Conservation (phyloP, 2,888 invertebrate species). For the Drosophila nigritarsus region DNA sequence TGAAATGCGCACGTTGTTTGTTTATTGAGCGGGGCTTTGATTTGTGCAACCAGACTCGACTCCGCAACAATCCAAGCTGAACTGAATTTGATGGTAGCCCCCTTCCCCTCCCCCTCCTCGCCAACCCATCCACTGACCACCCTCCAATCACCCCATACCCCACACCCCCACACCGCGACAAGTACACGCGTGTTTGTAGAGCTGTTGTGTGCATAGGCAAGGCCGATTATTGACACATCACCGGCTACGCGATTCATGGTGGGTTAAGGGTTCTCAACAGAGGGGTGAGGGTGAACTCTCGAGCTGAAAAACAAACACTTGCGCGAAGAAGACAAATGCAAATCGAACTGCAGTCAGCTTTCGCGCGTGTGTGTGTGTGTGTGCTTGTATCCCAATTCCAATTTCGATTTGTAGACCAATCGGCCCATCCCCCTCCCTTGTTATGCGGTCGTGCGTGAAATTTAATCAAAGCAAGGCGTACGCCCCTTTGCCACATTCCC, state of each 20-base stretch:
- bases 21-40: slow-evolving; percentile 76
- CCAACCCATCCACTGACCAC: background rate
- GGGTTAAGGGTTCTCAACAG: background rate
- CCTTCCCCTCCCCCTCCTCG: background rate
- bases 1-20: slow-evolving; percentile 75
- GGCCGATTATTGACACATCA: slow-evolving; percentile 76
- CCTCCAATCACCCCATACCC: background rate
- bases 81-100: slow-evolving; percentile 50
- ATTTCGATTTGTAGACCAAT: slow-evolving; percentile 38
- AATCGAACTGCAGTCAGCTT: slow-evolving; percentile 59
- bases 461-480: slow-evolving; percentile 72
- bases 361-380: background rate
- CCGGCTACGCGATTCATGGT: slow-evolving; percentile 44
- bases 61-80: slow-evolving; percentile 21
- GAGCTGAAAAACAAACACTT: slow-evolving; percentile 43
- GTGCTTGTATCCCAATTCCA: slow-evolving; percentile 34
- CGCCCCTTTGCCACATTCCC: slow-evolving; percentile 14
- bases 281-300: slow-evolving; percentile 16
- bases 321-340: slow-evolving; percentile 63
- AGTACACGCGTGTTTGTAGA: slow-evolving; percentile 72
- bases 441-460: slow-evolving; percentile 77
- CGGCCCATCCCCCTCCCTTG: slow-evolving; percentile 32
- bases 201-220: slow-evolving; percentile 76
- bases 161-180: slow-evolving; percentile 48
- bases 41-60: slow-evolving; percentile 55